Conservation (phyloP, 2,797 vertebrate species). For the Eupleurogrammus muticus region DNA sequence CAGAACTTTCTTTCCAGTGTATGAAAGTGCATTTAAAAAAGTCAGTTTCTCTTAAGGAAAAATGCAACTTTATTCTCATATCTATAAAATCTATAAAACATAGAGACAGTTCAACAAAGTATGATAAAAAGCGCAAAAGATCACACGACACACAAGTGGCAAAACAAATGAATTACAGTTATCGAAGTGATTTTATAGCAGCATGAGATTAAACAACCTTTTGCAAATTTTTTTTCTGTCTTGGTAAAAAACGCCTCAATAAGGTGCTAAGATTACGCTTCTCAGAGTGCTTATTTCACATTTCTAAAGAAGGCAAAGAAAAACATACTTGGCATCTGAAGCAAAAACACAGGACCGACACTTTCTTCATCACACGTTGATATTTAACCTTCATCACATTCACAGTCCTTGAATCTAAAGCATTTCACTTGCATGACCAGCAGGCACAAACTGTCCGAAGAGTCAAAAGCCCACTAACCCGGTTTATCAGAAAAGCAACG, state of each 20-base stretch:
- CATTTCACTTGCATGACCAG: slow-evolving; percentile 63
- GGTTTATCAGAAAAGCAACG: slow-evolving; percentile 38
- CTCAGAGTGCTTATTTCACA: slow-evolving; percentile 30
- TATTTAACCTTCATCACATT: slow-evolving; percentile 5
- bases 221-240: slow-evolving; percentile 22
- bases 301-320: slow-evolving; percentile 71
- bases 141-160: slow-evolving; percentile 34
- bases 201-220: neutral
- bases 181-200: slow-evolving; percentile 44
- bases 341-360: slow-evolving; percentile 41
- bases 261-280: slow-evolving; percentile 72
- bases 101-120: slow-evolving; percentile 18
- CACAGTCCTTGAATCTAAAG: slow-evolving; percentile 30
- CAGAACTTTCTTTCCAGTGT: too few species aligned
- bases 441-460: slow-evolving; percentile 64
- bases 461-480: slow-evolving; percentile 55
- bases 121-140: slow-evolving; percentile 39
- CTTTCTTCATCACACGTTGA: slow-evolving; percentile 24
- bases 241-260: slow-evolving; percentile 55
- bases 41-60: slow-evolving; percentile 31
- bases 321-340: slow-evolving; percentile 73
- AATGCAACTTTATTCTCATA: slow-evolving; percentile 54
- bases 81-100: too few species aligned
- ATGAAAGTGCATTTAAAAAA: slow-evolving; percentile 8
- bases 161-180: slow-evolving; percentile 43